Evolutionary conservation across 2,888 invertebrate species (phyloP), one percentile per base, ranked within the genome.

Genomic region (Drosophila algonquin): DNA sequence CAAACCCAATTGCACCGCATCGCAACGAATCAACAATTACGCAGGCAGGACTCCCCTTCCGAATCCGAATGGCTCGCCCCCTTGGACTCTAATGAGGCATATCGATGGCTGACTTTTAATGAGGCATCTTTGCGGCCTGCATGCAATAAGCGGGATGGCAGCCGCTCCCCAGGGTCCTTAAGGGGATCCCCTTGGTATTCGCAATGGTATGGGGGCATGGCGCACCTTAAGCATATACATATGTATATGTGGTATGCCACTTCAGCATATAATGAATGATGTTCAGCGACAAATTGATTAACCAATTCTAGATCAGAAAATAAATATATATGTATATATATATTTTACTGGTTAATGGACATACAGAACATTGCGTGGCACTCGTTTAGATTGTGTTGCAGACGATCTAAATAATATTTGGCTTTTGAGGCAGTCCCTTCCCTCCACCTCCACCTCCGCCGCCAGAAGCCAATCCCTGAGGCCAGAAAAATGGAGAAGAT

Each of bases 11-110:
- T 65, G 52, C 50, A 32, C 75, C 72, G 57, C 76, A 65, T 67
- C 65, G 75, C 77, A 76, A 68, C 68, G 63, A 74, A 76, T 81
- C 77, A 77, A 71, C 80, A 82, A 69, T 83, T 83, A 75, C 75
- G 67, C 75, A 52, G 61, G 57, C 52, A 61, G 55, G 14, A 40
- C 12, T 40, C 52, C 10, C 21, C n/a, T 10, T 10, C 32, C 27
- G 51, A 27, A 21, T 44, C 3, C 30, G 12, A 27, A 14, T 14
- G 35, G 35, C 14, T 14, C 40, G 14, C 14, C 27, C 27, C 27
- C 6, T 14, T 52, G 14, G 30, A 50, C 62, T 51, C 45, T 78
- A 81, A 83, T 83, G 81, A 75, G 87, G 79, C 84, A 78, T 86
- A 81, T 81, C 86, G 77, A 55, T 72, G 75, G 65, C 72, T 44